Conservation (phyloP, 2,888 invertebrate species). For the Catocala nupta region DNA sequence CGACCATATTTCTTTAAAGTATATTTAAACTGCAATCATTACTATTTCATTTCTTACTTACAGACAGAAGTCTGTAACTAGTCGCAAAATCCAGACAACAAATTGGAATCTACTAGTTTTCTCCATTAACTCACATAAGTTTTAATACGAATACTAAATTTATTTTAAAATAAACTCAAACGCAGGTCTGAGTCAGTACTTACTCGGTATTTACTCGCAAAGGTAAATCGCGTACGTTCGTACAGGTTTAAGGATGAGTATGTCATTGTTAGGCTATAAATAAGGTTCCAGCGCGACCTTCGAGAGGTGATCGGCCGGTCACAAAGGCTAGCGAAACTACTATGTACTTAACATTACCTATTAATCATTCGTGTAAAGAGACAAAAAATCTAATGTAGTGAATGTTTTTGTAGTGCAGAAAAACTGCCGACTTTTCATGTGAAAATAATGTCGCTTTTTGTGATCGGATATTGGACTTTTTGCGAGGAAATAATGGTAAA, state of each 20-base stretch:
- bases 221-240: constrained; percentile 31
- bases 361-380: constrained; percentile 36
- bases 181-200: too few relatives aligned
- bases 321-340: constrained; percentile 28
- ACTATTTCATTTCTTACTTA: too few relatives aligned
- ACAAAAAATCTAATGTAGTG: constrained; percentile 22
- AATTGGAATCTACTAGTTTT: too few relatives aligned
- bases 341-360: constrained; percentile 20
- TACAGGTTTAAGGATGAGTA: constrained; percentile 55
- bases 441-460: constrained; percentile 16
- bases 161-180: too few relatives aligned
- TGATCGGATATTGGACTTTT: constrained; percentile 19
- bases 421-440: constrained; percentile 16
- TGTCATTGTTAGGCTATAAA: constrained; percentile 48
- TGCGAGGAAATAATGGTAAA: constrained; percentile 10
- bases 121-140: too few relatives aligned
- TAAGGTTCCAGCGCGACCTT: constrained; percentile 58
- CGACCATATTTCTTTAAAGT: too few relatives aligned
- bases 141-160: too few relatives aligned
- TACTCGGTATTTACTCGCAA: neutral
- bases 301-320: constrained; percentile 68
- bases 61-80: too few relatives aligned
- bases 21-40: too few relatives aligned
- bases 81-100: too few relatives aligned
- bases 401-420: constrained; percentile 19